phyloP scores from a whole-genome alignment of 2,888 invertebrate genomes.

The Camptogramma bilineatum region DNA sequence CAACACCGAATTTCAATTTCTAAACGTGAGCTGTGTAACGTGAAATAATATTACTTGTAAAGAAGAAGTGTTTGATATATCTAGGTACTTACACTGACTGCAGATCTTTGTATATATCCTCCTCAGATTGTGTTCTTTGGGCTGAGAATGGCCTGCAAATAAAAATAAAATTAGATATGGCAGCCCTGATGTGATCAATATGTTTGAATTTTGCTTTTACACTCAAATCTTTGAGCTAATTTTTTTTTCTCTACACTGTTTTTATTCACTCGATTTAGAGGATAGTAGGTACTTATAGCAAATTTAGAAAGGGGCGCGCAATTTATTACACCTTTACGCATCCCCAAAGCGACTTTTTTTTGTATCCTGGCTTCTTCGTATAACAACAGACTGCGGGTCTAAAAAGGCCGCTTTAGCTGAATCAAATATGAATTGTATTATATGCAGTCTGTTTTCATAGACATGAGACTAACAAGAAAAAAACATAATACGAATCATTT shows the following conservation, averaged over 20 bases:
- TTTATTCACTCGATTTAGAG: not conserved
- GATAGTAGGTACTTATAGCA: not conserved
- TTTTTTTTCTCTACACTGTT: too few species aligned
- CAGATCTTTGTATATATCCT: slow-evolving; percentile 93
- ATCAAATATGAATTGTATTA: too few species aligned
- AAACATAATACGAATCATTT: too few species aligned
- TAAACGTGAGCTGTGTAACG: not conserved
- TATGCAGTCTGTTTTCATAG: too few species aligned
- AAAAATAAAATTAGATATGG: slow-evolving; percentile 13
- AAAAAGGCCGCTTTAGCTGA: too few species aligned
- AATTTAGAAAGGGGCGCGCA: not conserved
- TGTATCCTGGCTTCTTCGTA: too few species aligned
- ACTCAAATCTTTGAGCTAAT: not conserved
- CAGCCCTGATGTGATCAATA: slow-evolving; percentile 2
- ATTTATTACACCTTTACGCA: not conserved
- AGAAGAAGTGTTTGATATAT: slow-evolving; percentile 26
- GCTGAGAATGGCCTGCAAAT: slow-evolving; percentile 92
- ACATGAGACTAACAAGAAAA: too few species aligned
- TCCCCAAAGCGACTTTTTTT: too few species aligned
- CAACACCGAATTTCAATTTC: not conserved
- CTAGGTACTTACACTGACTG: slow-evolving; percentile 90
- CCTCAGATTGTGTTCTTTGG: slow-evolving; percentile 91
- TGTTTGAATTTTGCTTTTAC: too few species aligned
- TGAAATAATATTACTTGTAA: not conserved
- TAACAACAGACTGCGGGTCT: too few species aligned